Base-by-base conservation (phyloP, 1,140 invertebrate species). In the Triops longicaudatus region DNA sequence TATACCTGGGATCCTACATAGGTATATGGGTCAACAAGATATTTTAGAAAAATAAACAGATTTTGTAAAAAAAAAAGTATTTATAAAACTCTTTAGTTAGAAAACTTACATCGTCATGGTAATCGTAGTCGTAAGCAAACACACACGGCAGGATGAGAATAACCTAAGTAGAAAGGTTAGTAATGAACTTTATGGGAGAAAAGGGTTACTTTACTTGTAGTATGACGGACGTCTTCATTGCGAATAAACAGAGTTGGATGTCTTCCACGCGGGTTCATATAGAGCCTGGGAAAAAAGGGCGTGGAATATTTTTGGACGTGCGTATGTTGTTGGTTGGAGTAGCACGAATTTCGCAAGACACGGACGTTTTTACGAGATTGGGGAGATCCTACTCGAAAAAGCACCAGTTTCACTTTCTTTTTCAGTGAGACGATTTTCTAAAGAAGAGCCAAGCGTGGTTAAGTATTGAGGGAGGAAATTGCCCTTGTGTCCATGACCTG, bases 1-100 rank as follows among this genome's bases (percentile, higher is more conserved):
- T 42, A 44, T 75, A 75, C 74, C 42, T 75, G 41, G 74, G 50
- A 63, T 63, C 50, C 50, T 63, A 63, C 14, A 63, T 63, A 44
- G 22, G 17, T 12, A 37, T 37, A 37, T 37, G 31, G 50, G 50
- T 17, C 14, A 63, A 63, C 5, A 63, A 63, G 44, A 5, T 22
- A 63, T n/a, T n/a, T n/a, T n/a, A n/a, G n/a, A n/a, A n/a, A n/a
- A n/a, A n/a, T n/a, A n/a, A n/a, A n/a, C n/a, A n/a, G n/a, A n/a
- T n/a, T n/a, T n/a, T n/a, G n/a, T n/a, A n/a, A n/a, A n/a, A n/a
- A n/a, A n/a, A n/a, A n/a, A n/a, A 44, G 11, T 63, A 63, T 63
- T 63, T 63, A 17, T 63, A 12, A 10, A 63, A 6, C 6, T 22
- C 50, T 63, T 17, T 9, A 1, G 5, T 22, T 63, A 14, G 50